phyloP scores from a whole-genome alignment of 1,140 invertebrate genomes.

The Aculops lycopersici region DNA sequence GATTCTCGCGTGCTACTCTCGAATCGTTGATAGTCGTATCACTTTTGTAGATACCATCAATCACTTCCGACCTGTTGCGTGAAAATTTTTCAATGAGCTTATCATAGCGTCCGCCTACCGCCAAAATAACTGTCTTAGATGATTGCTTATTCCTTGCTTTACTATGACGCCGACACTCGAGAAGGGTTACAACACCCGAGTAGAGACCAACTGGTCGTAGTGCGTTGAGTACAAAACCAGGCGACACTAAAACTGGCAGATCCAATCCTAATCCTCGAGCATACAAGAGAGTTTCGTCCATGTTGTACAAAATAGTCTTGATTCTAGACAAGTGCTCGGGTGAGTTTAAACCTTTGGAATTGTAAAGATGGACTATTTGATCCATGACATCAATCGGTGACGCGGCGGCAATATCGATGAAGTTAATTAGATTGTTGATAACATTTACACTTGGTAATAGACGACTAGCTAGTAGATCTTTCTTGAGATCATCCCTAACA shows the following conservation, averaged over 20 bases:
- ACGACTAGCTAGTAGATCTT: neutral
- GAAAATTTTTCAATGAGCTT: conserved; percentile 16
- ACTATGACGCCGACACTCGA: conserved; percentile 17
- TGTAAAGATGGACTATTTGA: conserved; percentile 6
- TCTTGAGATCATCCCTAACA: neutral
- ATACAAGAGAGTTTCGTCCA: neutral
- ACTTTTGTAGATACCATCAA: too few species aligned
- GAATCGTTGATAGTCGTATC: conserved; percentile 2
- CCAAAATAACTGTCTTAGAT: conserved; percentile 23
- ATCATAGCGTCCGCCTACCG: conserved; percentile 28
- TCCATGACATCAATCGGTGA: neutral
- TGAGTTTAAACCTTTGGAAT: neutral
- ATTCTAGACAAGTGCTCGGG: too few species aligned
- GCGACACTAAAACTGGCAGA: conserved; percentile 13
- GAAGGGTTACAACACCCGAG: conserved; percentile 34
- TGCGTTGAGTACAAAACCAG: conserved; percentile 26
- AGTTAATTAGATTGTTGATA: neutral
- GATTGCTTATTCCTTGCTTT: conserved; percentile 13
- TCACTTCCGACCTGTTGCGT: too few species aligned
- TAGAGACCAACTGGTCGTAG: conserved; percentile 29
- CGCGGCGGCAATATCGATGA: conserved; percentile 1
- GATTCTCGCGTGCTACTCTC: conserved; percentile 19
- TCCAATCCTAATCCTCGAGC: conserved; percentile 22
- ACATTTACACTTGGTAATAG: neutral
- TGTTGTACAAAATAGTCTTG: neutral